Evolutionary conservation across 37 sponge, comb jelly and placozoan genomes (phyloP), one percentile per base, ranked within the genome.

Genomic region (Ianthella basta): DNA sequence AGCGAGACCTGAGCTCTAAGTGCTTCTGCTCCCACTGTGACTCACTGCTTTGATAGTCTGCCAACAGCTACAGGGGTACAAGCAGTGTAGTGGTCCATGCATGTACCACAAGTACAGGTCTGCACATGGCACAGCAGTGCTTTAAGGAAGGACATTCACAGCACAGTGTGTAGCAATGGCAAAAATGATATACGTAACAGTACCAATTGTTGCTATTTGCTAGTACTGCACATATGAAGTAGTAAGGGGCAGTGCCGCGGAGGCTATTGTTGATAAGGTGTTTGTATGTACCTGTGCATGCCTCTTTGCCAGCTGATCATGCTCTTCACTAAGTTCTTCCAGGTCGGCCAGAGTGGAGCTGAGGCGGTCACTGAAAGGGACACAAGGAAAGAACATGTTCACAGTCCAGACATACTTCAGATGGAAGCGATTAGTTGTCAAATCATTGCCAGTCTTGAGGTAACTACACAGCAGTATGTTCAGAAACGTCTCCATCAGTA

Each of bases 271-370:
- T n/a, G n/a, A n/a, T n/a, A n/a, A n/a, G n/a, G n/a, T n/a, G n/a
- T n/a, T n/a, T 44, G 50, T 44, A 44, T 10, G 15, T 23, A 75
- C 78, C 53, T 87, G 85, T 18, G 87, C 82, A 55, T 93, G 94
- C 12, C 85, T 60, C 32, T 41, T 30, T 14, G 85, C 50, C 54
- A 93, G 83, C 56, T 80, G 81, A 18, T 84, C 86, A 59, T 90
- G 88, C 41, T 93, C 86, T 29, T 59, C 69, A 16, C 82, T 82
- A 0, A 93, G 77, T 39, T 93, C 94, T 50, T 93, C 88, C 19
- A 85, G 72, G 6, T 93, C 94, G 39, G 86, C 29, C 29, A 90
- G 85, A 29, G 63, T 67, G 0, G 84, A 56, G 39, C 80, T 72
- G 6, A 92, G 73, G 32, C 69, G 74, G 40, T 86, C 55, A 59